Percentiles rank a stretch among this genome's conserved stretches.
These are phyloP conservation scores for Nomada goodeniana DNA, from an alignment of 2,888 invertebrate species.

Conservation along the genomic window DNA sequence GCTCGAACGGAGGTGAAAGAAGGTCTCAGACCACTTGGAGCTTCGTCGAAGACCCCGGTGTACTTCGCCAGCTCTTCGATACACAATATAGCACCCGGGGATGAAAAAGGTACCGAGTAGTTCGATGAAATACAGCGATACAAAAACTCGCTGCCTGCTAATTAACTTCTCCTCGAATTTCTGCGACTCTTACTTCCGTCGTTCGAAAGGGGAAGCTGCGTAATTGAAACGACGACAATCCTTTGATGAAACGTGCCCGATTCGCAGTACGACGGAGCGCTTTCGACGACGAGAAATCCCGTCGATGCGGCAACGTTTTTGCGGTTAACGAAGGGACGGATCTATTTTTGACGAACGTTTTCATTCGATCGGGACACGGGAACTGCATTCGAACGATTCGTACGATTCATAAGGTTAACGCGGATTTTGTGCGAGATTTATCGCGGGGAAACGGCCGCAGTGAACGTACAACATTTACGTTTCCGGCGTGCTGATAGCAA, in stretches of 20 bases:
- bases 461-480: constrained; percentile 66
- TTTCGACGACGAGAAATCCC: neutral
- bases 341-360: neutral
- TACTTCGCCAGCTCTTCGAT: constrained; percentile 3
- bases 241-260: neutral
- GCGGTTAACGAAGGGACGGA: too few species aligned
- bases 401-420: constrained; percentile 55
- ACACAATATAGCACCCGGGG: neutral
- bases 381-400: constrained; percentile 33
- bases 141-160: constrained; percentile 1
- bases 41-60: neutral
- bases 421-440: constrained; percentile 54
- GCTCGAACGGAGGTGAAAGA: constrained; percentile 17
- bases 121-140: neutral
- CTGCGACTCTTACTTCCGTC: neutral
- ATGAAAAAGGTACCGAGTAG: constrained; percentile 16
- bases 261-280: neutral
- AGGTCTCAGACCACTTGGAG: constrained; percentile 25
- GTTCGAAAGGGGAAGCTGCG: neutral
- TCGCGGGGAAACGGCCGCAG: constrained; percentile 23
- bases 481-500: constrained; percentile 35
- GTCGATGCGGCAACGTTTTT: too few species aligned
- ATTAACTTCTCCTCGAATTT: constrained; percentile 32
- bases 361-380: constrained; percentile 19
- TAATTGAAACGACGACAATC: constrained; percentile 12